phyloP scores from a whole-genome alignment of 2,888 invertebrate species.

The Andricus quercusramuli region DNA sequence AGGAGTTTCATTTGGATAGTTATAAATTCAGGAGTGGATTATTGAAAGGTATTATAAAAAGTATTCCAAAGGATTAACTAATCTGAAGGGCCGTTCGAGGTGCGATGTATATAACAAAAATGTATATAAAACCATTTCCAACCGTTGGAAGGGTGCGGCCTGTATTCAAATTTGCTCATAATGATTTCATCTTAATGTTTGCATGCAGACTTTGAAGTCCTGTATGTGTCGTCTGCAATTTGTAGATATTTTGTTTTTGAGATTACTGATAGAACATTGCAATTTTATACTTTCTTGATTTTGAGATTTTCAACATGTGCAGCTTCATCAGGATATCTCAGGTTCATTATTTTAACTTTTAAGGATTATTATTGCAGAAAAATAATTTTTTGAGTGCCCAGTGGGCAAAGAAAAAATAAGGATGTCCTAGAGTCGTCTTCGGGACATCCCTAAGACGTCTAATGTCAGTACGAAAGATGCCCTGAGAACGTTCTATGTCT shows the following conservation, averaged over 20 bases:
- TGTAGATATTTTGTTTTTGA: not conserved
- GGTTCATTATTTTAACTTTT: no score
- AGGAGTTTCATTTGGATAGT: not conserved
- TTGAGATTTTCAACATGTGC: no score
- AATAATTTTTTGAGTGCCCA: no score
- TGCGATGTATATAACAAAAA: not conserved
- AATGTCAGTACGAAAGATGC: no score
- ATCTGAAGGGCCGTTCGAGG: not conserved
- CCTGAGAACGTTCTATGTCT: no score
- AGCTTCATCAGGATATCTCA: no score
- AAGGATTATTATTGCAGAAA: no score
- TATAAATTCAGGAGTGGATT: not conserved
- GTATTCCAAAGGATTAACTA: not conserved
- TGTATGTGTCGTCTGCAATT: not conserved
- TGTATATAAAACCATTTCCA: conserved; percentile 25
- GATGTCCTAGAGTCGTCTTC: no score
- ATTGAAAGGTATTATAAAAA: not conserved
- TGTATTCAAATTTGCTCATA: conserved; percentile 7
- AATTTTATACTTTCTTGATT: not conserved
- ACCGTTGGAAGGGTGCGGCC: conserved; percentile 25
- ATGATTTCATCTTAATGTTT: not conserved
- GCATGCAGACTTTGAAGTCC: not conserved
- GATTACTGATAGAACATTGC: not conserved
- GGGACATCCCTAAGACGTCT: no score
- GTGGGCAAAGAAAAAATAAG: no score